These are phyloP conservation scores for Noturus placidus DNA, from an alignment of 2,113 vertebrate genomes.

Conservation along the genomic window DNA sequence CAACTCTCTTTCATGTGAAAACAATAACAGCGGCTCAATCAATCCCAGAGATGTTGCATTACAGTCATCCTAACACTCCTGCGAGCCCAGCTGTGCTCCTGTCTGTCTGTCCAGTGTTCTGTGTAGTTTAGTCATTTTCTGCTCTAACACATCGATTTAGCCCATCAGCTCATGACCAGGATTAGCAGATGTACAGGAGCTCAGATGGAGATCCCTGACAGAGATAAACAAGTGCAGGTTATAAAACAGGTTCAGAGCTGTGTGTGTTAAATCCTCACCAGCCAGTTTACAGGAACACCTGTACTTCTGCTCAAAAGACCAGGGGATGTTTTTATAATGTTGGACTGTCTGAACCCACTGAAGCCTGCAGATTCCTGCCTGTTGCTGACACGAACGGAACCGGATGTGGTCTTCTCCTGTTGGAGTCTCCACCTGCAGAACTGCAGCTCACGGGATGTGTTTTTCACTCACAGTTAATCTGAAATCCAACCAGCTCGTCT, in stretches of 20 bases:
- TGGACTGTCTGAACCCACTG: background rate
- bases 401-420: background rate
- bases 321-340: background rate
- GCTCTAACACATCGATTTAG: background rate
- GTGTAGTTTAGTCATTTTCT: background rate
- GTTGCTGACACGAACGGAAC: background rate
- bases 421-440: background rate
- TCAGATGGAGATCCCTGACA: background rate
- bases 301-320: background rate
- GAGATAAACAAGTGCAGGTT: background rate
- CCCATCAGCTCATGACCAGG: background rate
- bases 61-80: background rate
- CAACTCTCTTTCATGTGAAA: background rate
- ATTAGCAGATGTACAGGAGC: background rate
- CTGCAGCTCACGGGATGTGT: background rate
- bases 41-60: background rate
- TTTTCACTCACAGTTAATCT: background rate
- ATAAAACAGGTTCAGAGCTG: background rate
- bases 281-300: background rate
- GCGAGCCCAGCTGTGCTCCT: background rate
- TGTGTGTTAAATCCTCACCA: background rate
- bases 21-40: background rate
- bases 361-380: background rate
- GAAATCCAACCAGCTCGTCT: no score
- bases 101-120: background rate